Conservation (phyloP, 1,140 invertebrate species). For the silkworm (Bombyx mori) region ASM3026992v2 NC_085122.1:2007001-2007500, state of each 20-base stretch:
- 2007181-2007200: too few relatives aligned
- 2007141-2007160: too few relatives aligned
- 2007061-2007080: slow-evolving; percentile 3
- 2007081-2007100: neutral
- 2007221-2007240: too few relatives aligned
- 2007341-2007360: neutral
- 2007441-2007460: slow-evolving; percentile 8
- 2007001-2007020: too few relatives aligned
- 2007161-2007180: too few relatives aligned
- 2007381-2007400: neutral
- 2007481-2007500: slow-evolving; percentile 34
- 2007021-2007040: too few relatives aligned
- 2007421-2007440: too few relatives aligned
- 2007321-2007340: neutral
- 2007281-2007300: neutral
- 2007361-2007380: neutral
- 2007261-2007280: neutral
- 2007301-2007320: too few relatives aligned
- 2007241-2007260: neutral
- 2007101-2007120: neutral
- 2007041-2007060: too few relatives aligned
- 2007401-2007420: neutral
- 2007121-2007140: neutral
- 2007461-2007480: slow-evolving; percentile 45
- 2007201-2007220: too few relatives aligned